Percentiles rank a stretch among this genome's conserved stretches.
phyloP scores from a whole-genome alignment of 2,113 vertebrate genomes.

The Irena cyanogastra region DNA sequence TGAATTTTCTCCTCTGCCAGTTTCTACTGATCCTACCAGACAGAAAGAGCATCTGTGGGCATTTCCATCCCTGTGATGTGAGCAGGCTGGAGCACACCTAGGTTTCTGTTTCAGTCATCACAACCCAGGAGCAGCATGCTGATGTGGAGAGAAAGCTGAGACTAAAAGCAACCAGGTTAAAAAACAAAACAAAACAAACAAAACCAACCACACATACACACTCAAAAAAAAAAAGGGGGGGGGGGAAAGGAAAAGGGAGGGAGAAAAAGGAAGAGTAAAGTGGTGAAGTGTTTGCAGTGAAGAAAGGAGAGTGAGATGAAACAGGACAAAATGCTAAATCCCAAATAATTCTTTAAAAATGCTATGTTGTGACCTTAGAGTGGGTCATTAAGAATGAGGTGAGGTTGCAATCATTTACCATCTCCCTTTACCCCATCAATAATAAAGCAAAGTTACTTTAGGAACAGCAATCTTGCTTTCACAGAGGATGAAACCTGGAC shows the following conservation, averaged over 20 bases:
- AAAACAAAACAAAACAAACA: background rate
- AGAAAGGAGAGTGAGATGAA: background rate
- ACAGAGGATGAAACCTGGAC: background rate
- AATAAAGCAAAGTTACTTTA: background rate
- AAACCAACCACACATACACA: background rate
- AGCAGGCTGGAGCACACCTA: background rate
- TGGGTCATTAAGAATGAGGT: background rate
- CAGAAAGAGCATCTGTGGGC: background rate
- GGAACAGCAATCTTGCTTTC: background rate
- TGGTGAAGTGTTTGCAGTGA: background rate
- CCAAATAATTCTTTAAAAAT: background rate
- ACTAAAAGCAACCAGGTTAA: background rate
- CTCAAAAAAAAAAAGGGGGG: too few relatives aligned
- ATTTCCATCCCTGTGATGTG: background rate
- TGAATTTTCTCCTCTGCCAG: background rate
- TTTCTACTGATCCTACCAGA: background rate
- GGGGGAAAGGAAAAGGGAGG: too few relatives aligned
- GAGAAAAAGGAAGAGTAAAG: background rate
- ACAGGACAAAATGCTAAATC: background rate
- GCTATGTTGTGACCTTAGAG: background rate
- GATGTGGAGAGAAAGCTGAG: background rate
- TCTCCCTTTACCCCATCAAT: background rate
- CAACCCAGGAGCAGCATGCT: background rate
- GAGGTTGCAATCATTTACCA: background rate
- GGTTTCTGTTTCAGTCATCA: background rate